Percentiles rank a stretch among this genome's conserved stretches.
Evolutionary conservation across 2,113 vertebrate genomes (phyloP).

Genomic region (Esox niger): DNA sequence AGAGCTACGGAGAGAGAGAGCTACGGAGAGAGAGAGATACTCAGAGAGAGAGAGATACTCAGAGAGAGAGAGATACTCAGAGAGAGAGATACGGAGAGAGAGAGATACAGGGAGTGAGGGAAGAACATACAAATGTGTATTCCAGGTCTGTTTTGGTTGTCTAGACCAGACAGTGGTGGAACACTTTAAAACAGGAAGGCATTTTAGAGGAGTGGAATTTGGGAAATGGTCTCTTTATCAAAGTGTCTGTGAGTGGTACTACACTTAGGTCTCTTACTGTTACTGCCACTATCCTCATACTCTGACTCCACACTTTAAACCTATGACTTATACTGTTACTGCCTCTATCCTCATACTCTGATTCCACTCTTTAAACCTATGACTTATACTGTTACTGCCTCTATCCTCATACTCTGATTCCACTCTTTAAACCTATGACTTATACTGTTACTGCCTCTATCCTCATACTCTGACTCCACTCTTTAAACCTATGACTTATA

Average conservation of each 20-base stretch:
- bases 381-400: no score
- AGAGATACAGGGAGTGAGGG: no score
- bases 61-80: conserved; percentile 36
- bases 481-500: no score
- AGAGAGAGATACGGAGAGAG: conserved; percentile 38
- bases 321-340: no score
- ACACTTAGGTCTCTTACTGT: conserved; percentile 20
- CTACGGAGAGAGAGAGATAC: conserved; percentile 38
- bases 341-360: no score
- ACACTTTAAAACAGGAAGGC: conserved; percentile 51
- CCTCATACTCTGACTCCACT: no score
- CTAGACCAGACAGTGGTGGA: conserved; percentile 42
- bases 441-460: no score
- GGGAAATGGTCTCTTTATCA: conserved; percentile 50
- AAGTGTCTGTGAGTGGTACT: conserved; percentile 32
- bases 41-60: conserved; percentile 42
- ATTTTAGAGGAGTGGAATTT: conserved; percentile 15
- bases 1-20: conserved; percentile 38
- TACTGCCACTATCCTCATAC: no score
- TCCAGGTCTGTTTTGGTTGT: conserved; percentile 50
- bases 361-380: no score
- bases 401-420: no score
- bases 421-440: no score
- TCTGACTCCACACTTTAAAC: no score
- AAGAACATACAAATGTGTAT: conserved; percentile 49